A percentile compares a stretch with the other conserved stretches of the same genome.
Evolutionary conservation across 2,888 invertebrate genomes (phyloP).

Genomic region (Tinea semifulvella): DNA sequence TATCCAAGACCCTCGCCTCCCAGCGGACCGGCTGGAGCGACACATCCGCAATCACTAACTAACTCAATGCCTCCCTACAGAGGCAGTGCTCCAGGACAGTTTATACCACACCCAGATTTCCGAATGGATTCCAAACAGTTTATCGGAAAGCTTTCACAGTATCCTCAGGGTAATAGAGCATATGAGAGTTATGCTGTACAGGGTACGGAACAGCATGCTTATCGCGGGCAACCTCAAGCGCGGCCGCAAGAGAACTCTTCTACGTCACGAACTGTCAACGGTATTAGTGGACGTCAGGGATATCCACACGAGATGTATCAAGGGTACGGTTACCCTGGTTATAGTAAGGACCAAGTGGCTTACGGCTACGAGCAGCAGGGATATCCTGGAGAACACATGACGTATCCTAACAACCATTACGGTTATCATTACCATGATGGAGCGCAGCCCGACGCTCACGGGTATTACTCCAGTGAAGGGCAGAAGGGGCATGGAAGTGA

Average conservation of each 20-base stretch:
- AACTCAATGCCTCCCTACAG: slow-evolving; percentile 68
- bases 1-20: slow-evolving; percentile 78
- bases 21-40: slow-evolving; percentile 68
- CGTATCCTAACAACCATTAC: slow-evolving; percentile 55
- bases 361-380: slow-evolving; percentile 64
- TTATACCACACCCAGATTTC: slow-evolving; percentile 61
- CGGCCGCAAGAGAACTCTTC: slow-evolving; percentile 45
- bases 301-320: slow-evolving; percentile 63
- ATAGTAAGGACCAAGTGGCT: slow-evolving; percentile 59
- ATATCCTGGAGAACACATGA: slow-evolving; percentile 51
- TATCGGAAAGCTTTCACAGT: slow-evolving; percentile 51
- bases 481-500: slow-evolving; percentile 61
- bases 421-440: slow-evolving; percentile 61
- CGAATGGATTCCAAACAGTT: slow-evolving; percentile 59
- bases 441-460: slow-evolving; percentile 46
- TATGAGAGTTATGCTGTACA: slow-evolving; percentile 48
- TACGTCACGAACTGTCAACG: slow-evolving; percentile 44
- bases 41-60: slow-evolving; percentile 67
- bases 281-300: slow-evolving; percentile 42
- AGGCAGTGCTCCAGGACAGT: slow-evolving; percentile 59
- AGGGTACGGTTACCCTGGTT: slow-evolving; percentile 60
- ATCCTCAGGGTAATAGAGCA: slow-evolving; percentile 49
- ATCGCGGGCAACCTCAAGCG: slow-evolving; percentile 45
- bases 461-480: slow-evolving; percentile 53
- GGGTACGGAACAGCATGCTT: slow-evolving; percentile 51